phyloP scores from a whole-genome alignment of 2,888 invertebrate genomes.

The Sisyra nigra region DNA sequence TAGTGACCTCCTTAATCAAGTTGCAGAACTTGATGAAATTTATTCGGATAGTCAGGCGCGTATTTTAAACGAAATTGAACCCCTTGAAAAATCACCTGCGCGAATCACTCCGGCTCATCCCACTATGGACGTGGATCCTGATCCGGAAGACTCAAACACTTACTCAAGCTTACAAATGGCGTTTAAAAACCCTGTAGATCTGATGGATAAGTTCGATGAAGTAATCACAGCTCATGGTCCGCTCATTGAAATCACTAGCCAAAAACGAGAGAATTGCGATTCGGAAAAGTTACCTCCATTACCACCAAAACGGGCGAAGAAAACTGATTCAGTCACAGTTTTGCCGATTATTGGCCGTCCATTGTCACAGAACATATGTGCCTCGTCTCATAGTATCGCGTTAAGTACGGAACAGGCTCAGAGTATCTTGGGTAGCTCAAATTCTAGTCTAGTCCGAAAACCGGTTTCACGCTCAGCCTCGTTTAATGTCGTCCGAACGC shows the following conservation, averaged over 20 bases:
- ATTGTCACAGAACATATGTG: conserved; percentile 8
- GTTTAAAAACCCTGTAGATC: conserved; percentile 60
- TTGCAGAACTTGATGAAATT: conserved; percentile 66
- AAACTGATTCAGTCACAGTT: conserved; percentile 29
- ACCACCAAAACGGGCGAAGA: conserved; percentile 63
- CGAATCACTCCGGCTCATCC: not conserved
- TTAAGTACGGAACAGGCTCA: conserved; percentile 15
- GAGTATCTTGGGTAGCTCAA: conserved; percentile 15
- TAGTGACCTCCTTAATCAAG: conserved; percentile 57
- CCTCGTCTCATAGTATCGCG: conserved; percentile 16
- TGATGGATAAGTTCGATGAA: conserved; percentile 37
- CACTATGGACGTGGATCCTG: conserved; percentile 39
- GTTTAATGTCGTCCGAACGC: conserved; percentile 18
- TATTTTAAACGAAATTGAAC: conserved; percentile 19
- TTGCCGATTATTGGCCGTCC: conserved; percentile 20
- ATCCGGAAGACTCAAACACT: conserved; percentile 62
- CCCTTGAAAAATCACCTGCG: not conserved
- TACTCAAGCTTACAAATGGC: conserved; percentile 75
- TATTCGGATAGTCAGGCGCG: conserved; percentile 57
- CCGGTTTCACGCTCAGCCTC: conserved; percentile 20
- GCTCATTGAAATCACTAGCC: conserved; percentile 27
- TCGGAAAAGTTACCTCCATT: conserved; percentile 52
- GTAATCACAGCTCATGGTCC: conserved; percentile 30
- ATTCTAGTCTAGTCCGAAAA: conserved; percentile 14
- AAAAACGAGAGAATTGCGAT: conserved; percentile 32